These are phyloP conservation scores for Hypselothyrea guttata DNA, from an alignment of 2,888 invertebrate genomes.

Conservation along the genomic window DNA sequence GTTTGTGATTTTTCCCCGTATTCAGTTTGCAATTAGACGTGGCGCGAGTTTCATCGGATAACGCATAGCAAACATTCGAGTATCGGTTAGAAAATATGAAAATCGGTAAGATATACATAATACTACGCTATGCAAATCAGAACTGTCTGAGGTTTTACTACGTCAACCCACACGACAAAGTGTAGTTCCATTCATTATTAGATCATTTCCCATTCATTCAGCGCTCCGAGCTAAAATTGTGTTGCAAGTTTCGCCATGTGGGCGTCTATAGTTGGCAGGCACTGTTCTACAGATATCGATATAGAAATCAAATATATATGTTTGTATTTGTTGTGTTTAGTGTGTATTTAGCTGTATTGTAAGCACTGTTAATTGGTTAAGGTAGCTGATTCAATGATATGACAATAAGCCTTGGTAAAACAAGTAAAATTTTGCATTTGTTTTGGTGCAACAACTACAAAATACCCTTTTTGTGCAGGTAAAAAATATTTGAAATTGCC, in stretches of 20 bases:
- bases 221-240: conserved; percentile 20
- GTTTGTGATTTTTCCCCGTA: conserved; percentile 9
- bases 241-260: conserved; percentile 41
- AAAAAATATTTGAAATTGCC: background rate
- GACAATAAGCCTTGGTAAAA: conserved; percentile 42
- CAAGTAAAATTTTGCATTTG: conserved; percentile 2
- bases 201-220: conserved; percentile 57
- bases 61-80: conserved; percentile 17
- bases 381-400: conserved; percentile 43
- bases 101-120: conserved; percentile 60
- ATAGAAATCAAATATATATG: conserved; percentile 9
- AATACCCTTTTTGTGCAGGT: conserved; percentile 14
- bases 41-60: conserved; percentile 40
- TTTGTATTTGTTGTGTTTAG: conserved; percentile 3
- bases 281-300: conserved; percentile 52
- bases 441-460: background rate
- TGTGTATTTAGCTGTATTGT: conserved; percentile 39
- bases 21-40: conserved; percentile 66
- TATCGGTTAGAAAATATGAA: conserved; percentile 41
- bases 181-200: conserved; percentile 64
- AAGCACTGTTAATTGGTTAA: conserved; percentile 52
- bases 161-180: conserved; percentile 40
- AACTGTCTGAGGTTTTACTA: conserved; percentile 20
- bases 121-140: background rate
- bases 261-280: conserved; percentile 47